Base-by-base conservation (phyloP, 1,140 invertebrate genomes). In the Papilio helenus region DNA sequence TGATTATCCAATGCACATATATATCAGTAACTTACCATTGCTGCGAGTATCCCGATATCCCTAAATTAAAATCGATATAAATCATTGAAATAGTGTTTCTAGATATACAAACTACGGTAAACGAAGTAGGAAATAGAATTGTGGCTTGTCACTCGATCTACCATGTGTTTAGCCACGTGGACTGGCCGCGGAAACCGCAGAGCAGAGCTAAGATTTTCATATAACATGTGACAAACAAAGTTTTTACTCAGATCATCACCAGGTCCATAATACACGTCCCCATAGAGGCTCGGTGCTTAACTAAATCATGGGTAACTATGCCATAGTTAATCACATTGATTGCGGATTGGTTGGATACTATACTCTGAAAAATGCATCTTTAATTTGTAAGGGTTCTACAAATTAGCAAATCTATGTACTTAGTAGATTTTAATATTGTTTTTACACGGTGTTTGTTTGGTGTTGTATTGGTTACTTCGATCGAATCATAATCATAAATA, bases 101-200 rank as follows among this genome's bases (percentile, higher is more conserved):
- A 79, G 74, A 72, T 55, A 44, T 23, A 73, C 9, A 49, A 20
- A 7, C 20, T 51, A 49, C 39, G 23, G n/a, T 49, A 26, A 74
- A 23, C 44, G 65, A 82, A 81, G 79, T 76, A 80, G 81, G 65
- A 73, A 84, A 81, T 73, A 81, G 79, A 79, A 51, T 80, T 83
- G 82, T 39, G 82, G 84, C 81, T 77, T 49, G 73, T 71, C 78
- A 84, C 46, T 71, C 79, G 81, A 82, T 81, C 79, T 80, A 4
- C 42, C 42, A 49, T 23, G n/a, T 5, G 39, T 42, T 68, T 42
- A 79, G 44, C 23, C 72, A 74, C 39, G 72, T 74, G 39, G n/a
- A 44, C 71, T 74, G 42, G 20, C 23, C 44, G 44, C 72, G 72
- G 72, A 74, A 74, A 74, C 72, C 72, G 14, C 72, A 49, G 39